Evolutionary conservation across 2,113 vertebrate genomes (phyloP), one percentile per base, ranked within the genome.

Genomic region (Cyprinodon brontotheroides): DNA sequence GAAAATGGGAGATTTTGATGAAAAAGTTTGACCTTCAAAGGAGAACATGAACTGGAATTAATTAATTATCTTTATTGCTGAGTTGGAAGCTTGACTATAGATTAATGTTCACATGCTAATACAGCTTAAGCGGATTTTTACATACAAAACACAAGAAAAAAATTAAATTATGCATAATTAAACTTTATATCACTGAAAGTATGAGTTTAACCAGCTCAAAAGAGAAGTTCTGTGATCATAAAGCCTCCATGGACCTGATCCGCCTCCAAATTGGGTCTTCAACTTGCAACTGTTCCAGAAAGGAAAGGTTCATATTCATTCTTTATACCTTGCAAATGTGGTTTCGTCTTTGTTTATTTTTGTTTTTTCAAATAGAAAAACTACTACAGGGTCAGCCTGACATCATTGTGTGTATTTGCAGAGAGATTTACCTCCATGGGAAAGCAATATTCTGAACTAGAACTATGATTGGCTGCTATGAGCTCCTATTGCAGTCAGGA

Each of bases 401-500:
- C 50, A 57, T 57, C 50, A 57, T 8, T 20, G 17, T 57, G 50
- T 20, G 17, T 53, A 2, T n/a, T 53, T 53, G 20, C 50, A n/a
- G 5, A 9, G 20, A 57, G 8, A 57, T 20, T 20, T n/a, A 8
- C 13, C 17, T 63, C 10, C 3, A 53, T 12, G 36, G 13, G 14
- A 53, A 6, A 7, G 59, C 59, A 63, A 71, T 60, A 29, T 50
- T 62, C 5, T 5, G 38, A 68, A 64, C 72, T 4, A 1, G 2
- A 59, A 14, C 47, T 70, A 70, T 65, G 66, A 64, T 64, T 37
- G 12, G 41, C 47, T 14, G 64, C 20, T 57, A 13, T 45, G 45
- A 60, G 74, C 72, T 68, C 43, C 75, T 70, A 48, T 83, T 75
- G 71, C 53, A 81, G 47, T 3, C 0, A 20, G 74, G 72, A 82